phyloP scores from a whole-genome alignment of 2,113 vertebrate genomes.

The Chionis minor region DNA sequence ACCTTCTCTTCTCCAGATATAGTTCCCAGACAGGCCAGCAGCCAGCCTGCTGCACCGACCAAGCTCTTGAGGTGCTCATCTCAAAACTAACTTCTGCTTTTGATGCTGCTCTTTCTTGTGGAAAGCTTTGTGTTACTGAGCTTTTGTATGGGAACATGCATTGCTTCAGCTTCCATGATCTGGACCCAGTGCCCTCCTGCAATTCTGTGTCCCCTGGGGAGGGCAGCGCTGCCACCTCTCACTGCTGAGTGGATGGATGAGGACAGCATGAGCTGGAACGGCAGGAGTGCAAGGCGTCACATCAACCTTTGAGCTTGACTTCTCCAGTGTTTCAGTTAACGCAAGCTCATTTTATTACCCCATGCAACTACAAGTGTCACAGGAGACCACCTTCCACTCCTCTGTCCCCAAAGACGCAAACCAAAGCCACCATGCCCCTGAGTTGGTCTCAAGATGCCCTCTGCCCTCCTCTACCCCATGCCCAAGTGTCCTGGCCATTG shows the following conservation, averaged over 20 bases:
- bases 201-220: fast-evolving
- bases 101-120: fast-evolving
- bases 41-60: background rate
- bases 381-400: background rate
- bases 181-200: background rate
- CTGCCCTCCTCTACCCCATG: background rate
- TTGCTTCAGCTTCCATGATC: background rate
- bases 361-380: background rate
- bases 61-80: background rate
- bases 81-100: background rate
- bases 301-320: background rate
- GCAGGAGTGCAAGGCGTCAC: background rate
- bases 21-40: background rate
- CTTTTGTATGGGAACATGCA: background rate
- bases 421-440: background rate
- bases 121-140: background rate
- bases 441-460: background rate
- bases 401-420: background rate
- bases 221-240: background rate
- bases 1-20: too few species aligned
- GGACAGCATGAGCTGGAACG: too few species aligned
- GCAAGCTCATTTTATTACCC: background rate
- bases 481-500: background rate
- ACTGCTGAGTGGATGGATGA: background rate
- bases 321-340: background rate